phyloP scores from a whole-genome alignment of 2,888 invertebrate genomes.

The Poecilus cupreus region DNA sequence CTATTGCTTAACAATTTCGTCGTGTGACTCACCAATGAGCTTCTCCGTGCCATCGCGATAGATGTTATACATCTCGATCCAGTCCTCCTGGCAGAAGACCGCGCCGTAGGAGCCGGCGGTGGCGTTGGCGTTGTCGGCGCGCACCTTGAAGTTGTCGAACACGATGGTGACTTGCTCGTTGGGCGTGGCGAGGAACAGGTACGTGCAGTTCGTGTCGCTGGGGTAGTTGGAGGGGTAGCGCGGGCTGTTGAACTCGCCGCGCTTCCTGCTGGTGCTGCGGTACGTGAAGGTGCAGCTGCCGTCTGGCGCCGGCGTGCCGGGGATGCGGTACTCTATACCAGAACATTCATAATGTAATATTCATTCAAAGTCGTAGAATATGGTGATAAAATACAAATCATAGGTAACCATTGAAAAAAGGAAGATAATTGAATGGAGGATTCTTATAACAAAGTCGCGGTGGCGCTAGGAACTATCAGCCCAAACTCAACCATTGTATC shows the following conservation, averaged over 20 bases:
- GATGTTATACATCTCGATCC: slow-evolving; percentile 94
- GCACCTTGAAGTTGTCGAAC: slow-evolving; percentile 93
- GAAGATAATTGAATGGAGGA: too few species aligned
- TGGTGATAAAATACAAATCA: too few species aligned
- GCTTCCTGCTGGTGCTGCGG: slow-evolving; percentile 88
- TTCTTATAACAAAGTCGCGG: too few species aligned
- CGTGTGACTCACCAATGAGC: slow-evolving; percentile 80
- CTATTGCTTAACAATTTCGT: too few species aligned
- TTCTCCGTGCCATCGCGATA: slow-evolving; percentile 88
- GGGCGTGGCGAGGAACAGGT: slow-evolving; percentile 88
- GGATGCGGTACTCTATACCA: slow-evolving; percentile 90
- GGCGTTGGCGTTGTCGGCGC: slow-evolving; percentile 86
- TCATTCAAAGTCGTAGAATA: too few species aligned
- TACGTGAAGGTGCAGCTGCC: slow-evolving; percentile 95
- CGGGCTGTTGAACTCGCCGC: slow-evolving; percentile 96
- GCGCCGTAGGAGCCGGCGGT: slow-evolving; percentile 85
- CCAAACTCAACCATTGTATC: too few species aligned
- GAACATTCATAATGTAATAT: too few species aligned
- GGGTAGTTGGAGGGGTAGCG: slow-evolving; percentile 98
- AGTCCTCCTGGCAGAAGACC: slow-evolving; percentile 87
- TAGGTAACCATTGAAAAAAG: too few species aligned
- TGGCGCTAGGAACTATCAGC: too few species aligned
- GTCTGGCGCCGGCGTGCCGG: slow-evolving; percentile 94
- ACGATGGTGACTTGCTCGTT: slow-evolving; percentile 93
- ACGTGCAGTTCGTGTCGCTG: slow-evolving; percentile 95